Conservation (phyloP, 2,113 vertebrate species). For the Archilochus colubris region DNA sequence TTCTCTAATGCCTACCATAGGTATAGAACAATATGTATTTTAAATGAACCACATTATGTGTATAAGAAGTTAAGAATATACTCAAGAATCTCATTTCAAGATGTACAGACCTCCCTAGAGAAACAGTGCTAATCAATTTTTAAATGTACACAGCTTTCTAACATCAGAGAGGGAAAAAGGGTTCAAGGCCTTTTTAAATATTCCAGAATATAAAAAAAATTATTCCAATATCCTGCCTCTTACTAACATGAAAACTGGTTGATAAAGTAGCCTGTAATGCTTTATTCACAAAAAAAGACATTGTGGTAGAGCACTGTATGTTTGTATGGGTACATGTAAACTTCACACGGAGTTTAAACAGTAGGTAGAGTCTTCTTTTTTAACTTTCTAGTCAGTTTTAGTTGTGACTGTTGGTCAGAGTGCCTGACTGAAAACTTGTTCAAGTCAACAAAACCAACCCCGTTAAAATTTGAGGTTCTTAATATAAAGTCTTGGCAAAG, state of each 20-base stretch:
- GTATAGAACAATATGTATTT: background rate
- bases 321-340: background rate
- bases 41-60: background rate
- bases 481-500: background rate
- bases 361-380: background rate
- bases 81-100: background rate
- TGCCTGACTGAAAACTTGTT: background rate
- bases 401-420: background rate
- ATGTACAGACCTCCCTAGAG: background rate
- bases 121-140: background rate
- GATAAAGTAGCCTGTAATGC: background rate
- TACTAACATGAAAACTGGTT: background rate
- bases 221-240: background rate
- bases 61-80: background rate
- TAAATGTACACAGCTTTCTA: background rate
- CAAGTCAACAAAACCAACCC: background rate
- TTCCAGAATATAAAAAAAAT: background rate
- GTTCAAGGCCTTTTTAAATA: background rate
- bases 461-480: background rate
- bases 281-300: background rate
- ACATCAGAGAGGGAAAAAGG: background rate
- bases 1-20: background rate
- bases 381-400: background rate
- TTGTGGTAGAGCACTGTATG: background rate
- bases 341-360: background rate